Base-by-base conservation (phyloP, 2,888 invertebrate species). In the Automeris io region DNA sequence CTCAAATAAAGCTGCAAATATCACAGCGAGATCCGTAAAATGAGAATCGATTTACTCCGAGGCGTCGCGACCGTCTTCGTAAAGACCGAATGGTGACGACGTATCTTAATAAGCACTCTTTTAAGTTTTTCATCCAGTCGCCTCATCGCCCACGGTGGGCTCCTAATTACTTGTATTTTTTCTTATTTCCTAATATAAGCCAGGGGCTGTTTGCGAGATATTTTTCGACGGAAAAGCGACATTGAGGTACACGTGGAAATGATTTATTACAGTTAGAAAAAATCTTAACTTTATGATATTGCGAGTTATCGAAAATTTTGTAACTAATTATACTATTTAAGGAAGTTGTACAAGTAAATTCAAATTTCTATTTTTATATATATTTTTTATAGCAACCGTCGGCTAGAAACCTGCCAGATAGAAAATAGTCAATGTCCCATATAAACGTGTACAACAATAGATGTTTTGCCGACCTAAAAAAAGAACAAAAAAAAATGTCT, bases 21-120 rank as follows among this genome's bases (percentile, higher is more conserved):
- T 6, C 40, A 35, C 31, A 38, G 38, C 13, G 31, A 26, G 42
- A 45, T 31, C 31, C 19, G n/a, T 6, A 9, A 40, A 31, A 46
- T 35, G 34, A 44, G 48, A 53, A 47, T 50, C 47, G 47, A 58
- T 49, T 43, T 40, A 25, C 33, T 21, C 24, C 31, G 34, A 40
- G 16, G 13, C 16, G 29, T 29, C n/a, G n/a, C 36, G 18, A 16
- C 23, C 16, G 36, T 47, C 38, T 43, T 37, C 29, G 39, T 37
- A 49, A 49, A 46, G 44, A 25, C 39, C 33, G 47, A 54, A 57
- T 60, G 60, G 41, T 47, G 39, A 45, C 46, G 57, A 57, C 59
- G 47, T 57, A 49, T 54, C 59, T 56, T 57, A 64, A 54, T 61
- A 60, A 51, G 58, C 47, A 55, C 54, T 60, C 57, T 54, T 64